phyloP scores from a whole-genome alignment of 1,140 invertebrate genomes.

The Oedothorax gibbosus region DNA sequence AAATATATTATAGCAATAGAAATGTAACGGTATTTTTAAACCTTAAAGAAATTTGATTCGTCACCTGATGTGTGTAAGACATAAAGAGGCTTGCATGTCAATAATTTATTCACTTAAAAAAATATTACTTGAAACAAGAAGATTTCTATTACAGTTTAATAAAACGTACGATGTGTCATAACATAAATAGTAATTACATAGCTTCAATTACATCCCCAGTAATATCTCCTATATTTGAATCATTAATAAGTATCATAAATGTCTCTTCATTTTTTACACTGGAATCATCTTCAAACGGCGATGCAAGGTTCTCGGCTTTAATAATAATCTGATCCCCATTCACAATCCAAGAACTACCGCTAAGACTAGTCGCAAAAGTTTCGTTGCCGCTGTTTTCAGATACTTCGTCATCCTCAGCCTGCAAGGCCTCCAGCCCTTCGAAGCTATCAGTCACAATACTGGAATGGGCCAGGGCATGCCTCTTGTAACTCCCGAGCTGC shows the following conservation, averaged over 20 bases:
- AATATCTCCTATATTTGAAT: conserved; percentile 38
- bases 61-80: too few species aligned
- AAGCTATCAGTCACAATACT: neutral
- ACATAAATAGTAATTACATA: neutral
- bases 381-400: neutral
- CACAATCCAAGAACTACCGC: conserved; percentile 26
- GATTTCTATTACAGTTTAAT: too few species aligned
- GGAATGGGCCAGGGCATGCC: conserved; percentile 31
- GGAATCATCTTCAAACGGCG: conserved; percentile 2
- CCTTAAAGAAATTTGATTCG: too few species aligned
- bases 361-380: conserved; percentile 8
- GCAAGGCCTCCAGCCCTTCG: neutral
- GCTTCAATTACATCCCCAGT: conserved; percentile 32
- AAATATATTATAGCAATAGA: too few species aligned
- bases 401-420: conserved; percentile 25
- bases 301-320: conserved; percentile 8
- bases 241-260: conserved; percentile 54
- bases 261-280: conserved; percentile 44
- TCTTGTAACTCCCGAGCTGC: conserved; percentile 54
- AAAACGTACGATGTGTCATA: too few species aligned
- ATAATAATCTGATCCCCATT: conserved; percentile 50
- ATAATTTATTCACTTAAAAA: too few species aligned
- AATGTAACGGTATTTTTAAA: too few species aligned
- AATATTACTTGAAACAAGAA: too few species aligned
- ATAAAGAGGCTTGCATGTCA: too few species aligned